Base-by-base conservation (phyloP, 1,140 invertebrate species). In the Camponotus floridanus region DNA sequence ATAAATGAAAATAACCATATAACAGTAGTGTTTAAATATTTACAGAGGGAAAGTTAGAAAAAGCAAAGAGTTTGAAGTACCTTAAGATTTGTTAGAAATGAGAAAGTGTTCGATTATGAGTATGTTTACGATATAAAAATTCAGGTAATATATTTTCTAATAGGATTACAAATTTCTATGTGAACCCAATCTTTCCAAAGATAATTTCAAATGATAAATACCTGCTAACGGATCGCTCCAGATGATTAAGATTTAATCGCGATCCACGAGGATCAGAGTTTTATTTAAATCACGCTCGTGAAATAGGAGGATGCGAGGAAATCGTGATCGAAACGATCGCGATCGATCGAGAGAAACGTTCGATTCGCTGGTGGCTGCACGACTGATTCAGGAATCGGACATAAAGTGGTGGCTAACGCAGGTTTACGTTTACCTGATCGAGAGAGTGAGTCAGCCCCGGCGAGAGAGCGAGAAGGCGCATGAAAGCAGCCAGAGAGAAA, bases 301-400 rank as follows among this genome's bases (percentile, higher is more conserved):
- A 31, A 8, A 45, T 15, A 15, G n/a, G 18, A 57, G 7, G 26
- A 64, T 13, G 42, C 18, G 42, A 26, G 11, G 8, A 13, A 76
- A 42, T 51, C 13, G n/a, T 21, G 13, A 79, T 18, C 64, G 51
- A 64, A 59, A 68, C 18, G 33, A 61, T 73, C 73, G 74, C 68
- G 48, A 51, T 21, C 11, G 15, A 65, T 26, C 59, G 51, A 57
- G 55, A 61, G 21, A 59, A 57, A 84, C 88, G 87, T 86, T 76
- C 86, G 45, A 89, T 86, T 88, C 91, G 91, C 89, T 90, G 89
- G 89, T 88, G 91, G 73, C 70, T 88, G 91, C 91, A 91, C 91
- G 92, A 94, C 93, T 94, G 93, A 94, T 92, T 93, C 91, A 89
- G 90, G 92, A 92, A 91, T 88, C 86, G 87, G 91, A 90, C 71